These are phyloP conservation scores for Eupeodes corollae DNA, from an alignment of 1,140 invertebrate genomes.

Conservation along the genomic window DNA sequence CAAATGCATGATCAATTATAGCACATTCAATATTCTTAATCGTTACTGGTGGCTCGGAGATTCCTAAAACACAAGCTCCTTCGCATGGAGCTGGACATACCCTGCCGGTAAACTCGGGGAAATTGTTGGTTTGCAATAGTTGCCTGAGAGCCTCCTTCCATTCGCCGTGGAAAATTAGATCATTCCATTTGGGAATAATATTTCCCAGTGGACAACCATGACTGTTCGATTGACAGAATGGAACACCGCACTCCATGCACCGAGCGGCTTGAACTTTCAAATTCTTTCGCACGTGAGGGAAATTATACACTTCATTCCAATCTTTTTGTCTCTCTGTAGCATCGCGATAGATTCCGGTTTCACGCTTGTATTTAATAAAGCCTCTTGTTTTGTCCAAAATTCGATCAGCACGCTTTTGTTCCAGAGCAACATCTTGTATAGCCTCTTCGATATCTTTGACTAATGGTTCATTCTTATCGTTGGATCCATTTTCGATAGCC, in stretches of 20 bases:
- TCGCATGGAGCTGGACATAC: constrained; percentile 99
- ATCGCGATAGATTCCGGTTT: constrained; percentile 72
- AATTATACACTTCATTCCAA: constrained; percentile 96
- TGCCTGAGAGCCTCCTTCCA: constrained; percentile 96
- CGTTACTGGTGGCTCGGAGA: constrained; percentile 90
- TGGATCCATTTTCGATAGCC: constrained; percentile 40
- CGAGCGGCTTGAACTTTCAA: constrained; percentile 85
- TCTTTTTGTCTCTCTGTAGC: constrained; percentile 76
- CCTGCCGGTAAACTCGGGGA: constrained; percentile 97
- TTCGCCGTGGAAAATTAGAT: constrained; percentile 85
- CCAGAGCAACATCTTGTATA: constrained; percentile 58
- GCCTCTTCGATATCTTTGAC: constrained; percentile 82
- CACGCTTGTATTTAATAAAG: constrained; percentile 91
- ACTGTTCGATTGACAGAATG: constrained; percentile 89
- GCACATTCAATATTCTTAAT: constrained; percentile 99
- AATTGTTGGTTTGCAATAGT: constrained; percentile 96
- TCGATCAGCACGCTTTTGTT: constrained; percentile 68
- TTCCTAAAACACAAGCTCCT: constrained; percentile 93
- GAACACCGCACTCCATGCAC: constrained; percentile 99
- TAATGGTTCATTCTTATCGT: constrained; percentile 38
- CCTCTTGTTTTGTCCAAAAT: constrained; percentile 84
- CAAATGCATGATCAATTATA: constrained; percentile 97
- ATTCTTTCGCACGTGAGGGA: constrained; percentile 72
- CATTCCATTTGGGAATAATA: constrained; percentile 99
- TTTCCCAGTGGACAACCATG: constrained; percentile 96